These are phyloP conservation scores for Salpingus planirostris DNA, from an alignment of 2,888 invertebrate genomes.

Conservation along the genomic window DNA sequence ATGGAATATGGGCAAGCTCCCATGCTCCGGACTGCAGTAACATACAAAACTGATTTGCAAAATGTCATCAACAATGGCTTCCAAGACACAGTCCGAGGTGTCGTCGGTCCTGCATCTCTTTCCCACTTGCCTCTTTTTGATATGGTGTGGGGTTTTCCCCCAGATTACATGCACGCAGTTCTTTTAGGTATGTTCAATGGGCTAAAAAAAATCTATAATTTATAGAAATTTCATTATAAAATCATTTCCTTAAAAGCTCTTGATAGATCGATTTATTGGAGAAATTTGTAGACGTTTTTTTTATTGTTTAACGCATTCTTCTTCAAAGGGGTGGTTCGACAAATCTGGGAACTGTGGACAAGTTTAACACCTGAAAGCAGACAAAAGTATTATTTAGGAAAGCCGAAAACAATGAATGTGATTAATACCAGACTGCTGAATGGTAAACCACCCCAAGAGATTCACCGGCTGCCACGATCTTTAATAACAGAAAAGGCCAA, in stretches of 20 bases:
- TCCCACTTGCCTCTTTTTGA: neutral
- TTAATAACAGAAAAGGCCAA: neutral
- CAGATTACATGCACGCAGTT: constrained; percentile 1
- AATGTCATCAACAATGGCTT: neutral
- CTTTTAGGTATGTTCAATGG: neutral
- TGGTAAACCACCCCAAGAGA: neutral
- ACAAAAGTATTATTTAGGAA: neutral
- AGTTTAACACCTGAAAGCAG: constrained; percentile 1
- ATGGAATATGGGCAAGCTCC: neutral
- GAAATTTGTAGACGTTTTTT: neutral
- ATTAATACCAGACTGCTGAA: neutral
- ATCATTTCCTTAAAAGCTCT: neutral
- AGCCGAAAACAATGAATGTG: neutral
- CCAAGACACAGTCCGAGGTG: neutral
- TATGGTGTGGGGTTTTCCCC: constrained; percentile 1
- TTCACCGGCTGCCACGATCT: constrained; percentile 1
- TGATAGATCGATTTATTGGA: neutral
- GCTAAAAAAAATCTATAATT: neutral
- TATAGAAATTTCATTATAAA: neutral
- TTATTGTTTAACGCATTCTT: too few species aligned
- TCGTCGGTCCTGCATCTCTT: neutral
- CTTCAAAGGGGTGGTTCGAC: constrained; percentile 1
- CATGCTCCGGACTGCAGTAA: neutral
- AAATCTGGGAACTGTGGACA: constrained; percentile 1
- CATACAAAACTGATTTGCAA: neutral